Evolutionary conservation across 1,140 invertebrate species (phyloP).

Genomic region (Scaptomyza montana): DNA sequence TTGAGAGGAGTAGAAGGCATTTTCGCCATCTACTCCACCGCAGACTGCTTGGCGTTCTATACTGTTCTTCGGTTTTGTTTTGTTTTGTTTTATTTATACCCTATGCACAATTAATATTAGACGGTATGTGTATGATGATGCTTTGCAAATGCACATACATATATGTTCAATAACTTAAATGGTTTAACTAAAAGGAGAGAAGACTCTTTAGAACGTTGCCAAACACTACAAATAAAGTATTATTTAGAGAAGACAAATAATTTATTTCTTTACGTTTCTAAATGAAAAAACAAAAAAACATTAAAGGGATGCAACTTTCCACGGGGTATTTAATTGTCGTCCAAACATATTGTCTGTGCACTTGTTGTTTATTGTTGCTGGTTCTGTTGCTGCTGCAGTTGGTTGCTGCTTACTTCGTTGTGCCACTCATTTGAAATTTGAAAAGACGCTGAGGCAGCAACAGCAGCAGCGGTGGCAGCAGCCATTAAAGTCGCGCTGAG

Average conservation of each 20-base stretch:
- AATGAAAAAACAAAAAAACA: no score
- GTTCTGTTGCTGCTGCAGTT: slow-evolving; percentile 19
- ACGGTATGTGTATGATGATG: no score
- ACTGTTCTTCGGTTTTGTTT: slow-evolving; percentile 16
- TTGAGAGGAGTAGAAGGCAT: slow-evolving; percentile 13
- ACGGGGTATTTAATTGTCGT: slow-evolving; percentile 11
- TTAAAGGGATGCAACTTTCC: no score
- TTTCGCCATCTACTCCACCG: slow-evolving; percentile 24
- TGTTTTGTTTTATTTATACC: slow-evolving; percentile 42
- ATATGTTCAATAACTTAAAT: no score
- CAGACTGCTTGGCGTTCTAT: slow-evolving; percentile 44
- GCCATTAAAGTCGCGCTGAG: slow-evolving; percentile 78
- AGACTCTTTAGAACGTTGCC: no score
- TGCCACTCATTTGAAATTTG: slow-evolving; percentile 73
- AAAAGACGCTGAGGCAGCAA: slow-evolving; percentile 64
- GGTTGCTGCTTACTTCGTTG: slow-evolving; percentile 32
- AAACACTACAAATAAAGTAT: no score
- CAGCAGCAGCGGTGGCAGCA: slow-evolving; percentile 44
- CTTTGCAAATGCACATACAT: no score
- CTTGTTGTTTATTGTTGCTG: slow-evolving; percentile 46
- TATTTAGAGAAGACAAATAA: no score
- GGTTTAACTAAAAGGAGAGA: no score
- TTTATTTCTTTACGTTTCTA: no score
- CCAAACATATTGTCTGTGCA: not conserved
- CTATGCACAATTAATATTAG: not conserved